Evolutionary conservation across 2,888 invertebrate genomes (phyloP).

Genomic region (Tolmerus cingulatus): DNA sequence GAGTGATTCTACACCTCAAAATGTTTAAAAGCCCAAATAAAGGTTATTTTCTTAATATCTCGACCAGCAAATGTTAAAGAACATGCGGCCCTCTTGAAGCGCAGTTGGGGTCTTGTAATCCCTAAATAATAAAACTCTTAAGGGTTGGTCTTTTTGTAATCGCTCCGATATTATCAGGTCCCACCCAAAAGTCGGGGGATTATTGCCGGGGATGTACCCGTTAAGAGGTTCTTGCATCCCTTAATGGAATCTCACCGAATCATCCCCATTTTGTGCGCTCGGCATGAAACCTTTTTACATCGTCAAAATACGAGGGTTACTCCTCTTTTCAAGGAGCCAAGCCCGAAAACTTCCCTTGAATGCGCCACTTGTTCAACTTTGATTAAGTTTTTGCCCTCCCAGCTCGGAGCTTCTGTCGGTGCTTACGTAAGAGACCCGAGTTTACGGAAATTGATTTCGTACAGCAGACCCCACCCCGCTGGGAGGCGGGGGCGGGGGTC

Average conservation of each 20-base stretch:
- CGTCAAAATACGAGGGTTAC: not conserved
- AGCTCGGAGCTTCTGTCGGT: not conserved
- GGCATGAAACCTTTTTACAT: not conserved
- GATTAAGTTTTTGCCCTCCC: constrained; percentile 21
- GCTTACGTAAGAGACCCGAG: not conserved
- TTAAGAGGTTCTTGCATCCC: constrained; percentile 7
- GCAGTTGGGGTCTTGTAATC: not conserved
- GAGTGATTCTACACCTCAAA: not conserved
- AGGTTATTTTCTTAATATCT: not conserved
- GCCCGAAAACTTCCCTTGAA: constrained; percentile 17
- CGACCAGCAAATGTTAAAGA: not conserved
- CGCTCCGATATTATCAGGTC: constrained; percentile 41
- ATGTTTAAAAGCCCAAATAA: not conserved
- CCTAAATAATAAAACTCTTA: constrained; percentile 45
- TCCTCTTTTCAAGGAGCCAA: not conserved
- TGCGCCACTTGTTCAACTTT: constrained; percentile 31
- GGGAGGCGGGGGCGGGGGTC: too few species aligned
- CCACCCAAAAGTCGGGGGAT: not conserved
- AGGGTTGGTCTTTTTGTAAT: constrained; percentile 46
- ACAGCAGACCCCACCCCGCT: not conserved
- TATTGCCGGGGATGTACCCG: not conserved
- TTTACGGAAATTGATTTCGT: constrained; percentile 36
- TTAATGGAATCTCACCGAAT: not conserved
- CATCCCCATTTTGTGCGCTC: constrained; percentile 10
- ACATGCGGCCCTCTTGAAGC: not conserved